phyloP scores from a whole-genome alignment of 2,888 invertebrate species.

The Acanthacorydalis orientalis region DNA sequence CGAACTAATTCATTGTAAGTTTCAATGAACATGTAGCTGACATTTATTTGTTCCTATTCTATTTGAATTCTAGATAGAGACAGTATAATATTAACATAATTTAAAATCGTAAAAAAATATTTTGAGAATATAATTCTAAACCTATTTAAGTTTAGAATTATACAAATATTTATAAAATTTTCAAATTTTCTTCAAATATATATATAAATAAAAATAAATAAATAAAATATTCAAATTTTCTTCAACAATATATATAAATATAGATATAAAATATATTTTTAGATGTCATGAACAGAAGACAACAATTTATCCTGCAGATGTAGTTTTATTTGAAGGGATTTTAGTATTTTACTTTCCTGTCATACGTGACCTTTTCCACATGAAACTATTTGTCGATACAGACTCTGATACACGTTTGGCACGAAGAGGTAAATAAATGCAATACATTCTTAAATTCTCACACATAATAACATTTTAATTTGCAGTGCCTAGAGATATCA shows the following conservation, averaged over 20 bases:
- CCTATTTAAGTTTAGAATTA: no score
- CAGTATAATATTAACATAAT: no score
- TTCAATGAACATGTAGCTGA: not conserved
- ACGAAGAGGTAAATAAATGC: constrained; percentile 56
- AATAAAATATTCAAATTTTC: no score
- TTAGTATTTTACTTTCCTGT: constrained; percentile 94
- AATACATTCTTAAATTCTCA: not conserved
- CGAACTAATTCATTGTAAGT: constrained; percentile 73
- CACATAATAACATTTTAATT: constrained; percentile 16
- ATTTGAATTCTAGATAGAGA: no score
- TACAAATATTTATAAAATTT: no score
- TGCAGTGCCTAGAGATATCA: constrained; percentile 87
- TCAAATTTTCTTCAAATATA: no score
- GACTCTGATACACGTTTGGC: constrained; percentile 96
- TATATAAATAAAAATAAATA: no score
- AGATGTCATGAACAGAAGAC: constrained; percentile 47
- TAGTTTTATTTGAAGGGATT: constrained; percentile 94
- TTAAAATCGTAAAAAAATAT: no score
- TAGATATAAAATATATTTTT: constrained; percentile 10
- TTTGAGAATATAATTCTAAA: no score
- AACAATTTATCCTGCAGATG: constrained; percentile 88
- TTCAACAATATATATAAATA: no score
- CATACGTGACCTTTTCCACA: constrained; percentile 87
- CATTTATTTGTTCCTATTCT: no score
- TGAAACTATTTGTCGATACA: constrained; percentile 98